Evolutionary conservation across 2,113 vertebrate genomes (phyloP), one percentile per base, ranked within the genome.

Genomic region (Cichladusa arquata): DNA sequence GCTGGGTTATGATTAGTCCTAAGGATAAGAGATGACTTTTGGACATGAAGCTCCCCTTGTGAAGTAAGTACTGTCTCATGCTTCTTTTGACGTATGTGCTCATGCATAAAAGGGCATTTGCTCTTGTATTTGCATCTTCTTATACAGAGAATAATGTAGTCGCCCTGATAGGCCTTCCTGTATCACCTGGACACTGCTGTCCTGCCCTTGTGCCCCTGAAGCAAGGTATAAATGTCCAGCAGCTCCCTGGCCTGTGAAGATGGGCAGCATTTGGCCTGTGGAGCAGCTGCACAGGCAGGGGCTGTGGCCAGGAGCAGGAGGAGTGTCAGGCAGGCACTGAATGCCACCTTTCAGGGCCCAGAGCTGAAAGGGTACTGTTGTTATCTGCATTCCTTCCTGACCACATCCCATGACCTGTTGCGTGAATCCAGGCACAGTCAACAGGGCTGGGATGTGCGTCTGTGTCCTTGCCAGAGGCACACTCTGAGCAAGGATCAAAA

Each of bases 261-360:
- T 0, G 7, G 40, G 61, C 66, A 69, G 69, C 0, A 1, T 42
- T 74, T 71, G 40, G n/a, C 0, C 2, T 28, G 20, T 0, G 3
- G 47, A 33, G n/a, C 2, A 2, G 26, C 73, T 47, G n/a, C 1
- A 1, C 2, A 13, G 28, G 16, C 0, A 0, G 50, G n/a, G 15
- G 7, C 67, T 44, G 4, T 0, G 3, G 40, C 65, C 2, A 4
- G 47, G 56, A 87, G 45, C 0, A 0, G 34, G 23, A 78, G 42
- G 25, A 45, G 25, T 2, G 7, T n/a, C 2, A 1, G 26, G 38
- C 42, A n/a, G 74, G 28, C 81, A 40, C 31, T 80, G 81, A 95
- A 94, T 91, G 70, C 28, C 74, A 85, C 78, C 25, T 64, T 93
- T 93, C 90, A 96, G 50, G n/a, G 31, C 38, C 19, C 19, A 12